phyloP scores from a whole-genome alignment of 2,113 vertebrate species.

The Henicopernis longicauda region DNA sequence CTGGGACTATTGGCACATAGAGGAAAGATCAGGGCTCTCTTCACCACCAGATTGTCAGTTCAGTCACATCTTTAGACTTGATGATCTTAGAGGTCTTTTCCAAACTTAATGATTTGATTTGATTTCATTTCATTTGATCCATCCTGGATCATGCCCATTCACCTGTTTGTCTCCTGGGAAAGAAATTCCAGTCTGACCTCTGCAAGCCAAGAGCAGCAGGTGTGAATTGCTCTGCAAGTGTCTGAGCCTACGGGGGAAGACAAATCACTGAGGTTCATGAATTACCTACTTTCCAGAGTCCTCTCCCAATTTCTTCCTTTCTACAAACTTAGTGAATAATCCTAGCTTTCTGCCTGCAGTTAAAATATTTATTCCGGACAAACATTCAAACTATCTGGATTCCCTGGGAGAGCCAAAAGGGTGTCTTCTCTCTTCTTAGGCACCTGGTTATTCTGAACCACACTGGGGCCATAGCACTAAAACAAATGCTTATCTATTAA shows the following conservation, averaged over 20 bases:
- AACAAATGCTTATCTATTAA: not conserved
- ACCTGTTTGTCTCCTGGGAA: not conserved
- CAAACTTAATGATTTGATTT: too few relatives aligned
- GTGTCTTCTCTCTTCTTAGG: not conserved
- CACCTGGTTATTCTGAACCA: not conserved
- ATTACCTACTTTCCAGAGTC: not conserved
- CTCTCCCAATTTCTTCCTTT: not conserved
- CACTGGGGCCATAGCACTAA: too few relatives aligned
- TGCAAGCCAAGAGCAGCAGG: not conserved
- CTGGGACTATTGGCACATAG: not conserved
- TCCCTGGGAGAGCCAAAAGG: not conserved
- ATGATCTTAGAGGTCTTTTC: too few relatives aligned
- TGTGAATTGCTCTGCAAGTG: not conserved
- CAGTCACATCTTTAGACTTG: not conserved
- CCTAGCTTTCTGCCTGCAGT: not conserved
- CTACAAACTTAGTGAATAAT: not conserved
- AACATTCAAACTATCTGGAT: not conserved
- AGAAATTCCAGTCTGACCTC: not conserved
- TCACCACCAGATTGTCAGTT: not conserved
- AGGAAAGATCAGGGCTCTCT: not conserved
- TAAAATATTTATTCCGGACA: not conserved
- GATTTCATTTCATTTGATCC: not conserved
- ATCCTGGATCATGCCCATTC: not conserved
- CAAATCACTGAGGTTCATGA: not conserved
- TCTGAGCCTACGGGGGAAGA: not conserved